These are phyloP conservation scores for Oscheius sp. DNA, from an alignment of 1,140 invertebrate genomes.

Conservation along the genomic window DNA sequence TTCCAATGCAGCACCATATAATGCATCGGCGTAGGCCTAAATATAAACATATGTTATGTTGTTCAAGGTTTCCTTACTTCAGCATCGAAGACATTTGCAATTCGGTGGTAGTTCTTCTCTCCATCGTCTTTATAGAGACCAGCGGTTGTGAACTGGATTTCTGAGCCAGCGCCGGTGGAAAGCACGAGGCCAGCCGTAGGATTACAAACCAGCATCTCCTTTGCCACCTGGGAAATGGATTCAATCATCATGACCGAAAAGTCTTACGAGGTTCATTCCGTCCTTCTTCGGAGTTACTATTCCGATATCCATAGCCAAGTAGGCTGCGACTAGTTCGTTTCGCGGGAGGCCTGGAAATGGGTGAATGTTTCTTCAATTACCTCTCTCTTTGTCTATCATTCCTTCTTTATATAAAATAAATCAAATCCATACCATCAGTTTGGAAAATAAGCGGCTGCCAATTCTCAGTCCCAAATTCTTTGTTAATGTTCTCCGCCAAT, in stretches of 20 bases:
- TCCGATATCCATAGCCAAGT: slow-evolving; percentile 60
- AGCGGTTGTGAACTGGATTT: slow-evolving; percentile 58
- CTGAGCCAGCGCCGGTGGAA: slow-evolving; percentile 58
- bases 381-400: too few species aligned
- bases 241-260: too few species aligned
- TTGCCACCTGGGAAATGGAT: slow-evolving; percentile 39
- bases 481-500: slow-evolving; percentile 54
- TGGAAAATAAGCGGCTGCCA: slow-evolving; percentile 59
- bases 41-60: slow-evolving; percentile 12
- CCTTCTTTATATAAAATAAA: too few species aligned
- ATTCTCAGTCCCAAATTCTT: slow-evolving; percentile 40
- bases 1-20: slow-evolving; percentile 56
- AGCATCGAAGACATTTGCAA: slow-evolving; percentile 51
- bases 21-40: slow-evolving; percentile 52
- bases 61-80: slow-evolving; percentile 35
- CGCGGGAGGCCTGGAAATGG: slow-evolving; percentile 49
- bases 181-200: slow-evolving; percentile 54
- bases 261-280: slow-evolving; percentile 55
- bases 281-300: slow-evolving; percentile 60
- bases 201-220: slow-evolving; percentile 61
- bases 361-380: not conserved
- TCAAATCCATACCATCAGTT: too few species aligned
- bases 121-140: slow-evolving; percentile 52
- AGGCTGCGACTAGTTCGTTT: slow-evolving; percentile 54
- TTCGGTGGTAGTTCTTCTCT: slow-evolving; percentile 48